Percentiles rank a stretch among this genome's conserved stretches.
These are phyloP conservation scores for Drosophila siamana DNA, from an alignment of 2,888 invertebrate species.

Conservation along the genomic window DNA sequence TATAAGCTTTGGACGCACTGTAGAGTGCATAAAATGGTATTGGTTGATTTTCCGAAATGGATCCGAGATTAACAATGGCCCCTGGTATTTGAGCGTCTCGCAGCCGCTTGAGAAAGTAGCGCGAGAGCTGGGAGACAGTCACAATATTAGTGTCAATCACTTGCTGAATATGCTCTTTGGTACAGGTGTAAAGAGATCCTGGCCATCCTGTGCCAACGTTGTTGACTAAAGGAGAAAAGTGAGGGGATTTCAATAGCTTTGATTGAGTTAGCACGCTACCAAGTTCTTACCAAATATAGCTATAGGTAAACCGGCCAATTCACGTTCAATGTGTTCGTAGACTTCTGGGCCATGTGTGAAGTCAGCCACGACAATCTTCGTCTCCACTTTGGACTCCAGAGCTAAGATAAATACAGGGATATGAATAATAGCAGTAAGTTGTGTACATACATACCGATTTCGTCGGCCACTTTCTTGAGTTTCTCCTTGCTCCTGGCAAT, in stretches of 20 bases:
- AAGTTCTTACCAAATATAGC: constrained; percentile 91
- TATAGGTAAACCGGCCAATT: constrained; percentile 90
- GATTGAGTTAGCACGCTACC: too few species aligned
- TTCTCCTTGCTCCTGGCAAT: constrained; percentile 92
- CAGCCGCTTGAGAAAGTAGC: constrained; percentile 92
- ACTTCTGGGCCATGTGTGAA: constrained; percentile 90
- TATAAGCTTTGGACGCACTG: constrained; percentile 93
- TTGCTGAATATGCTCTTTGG: constrained; percentile 90
- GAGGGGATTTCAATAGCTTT: neutral
- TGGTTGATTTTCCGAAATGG: constrained; percentile 93
- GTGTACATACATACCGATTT: constrained; percentile 92
- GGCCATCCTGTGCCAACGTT: constrained; percentile 88
- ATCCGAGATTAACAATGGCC: constrained; percentile 95
- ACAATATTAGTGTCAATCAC: constrained; percentile 94
- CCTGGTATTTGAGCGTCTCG: constrained; percentile 88
- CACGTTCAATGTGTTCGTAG: constrained; percentile 89
- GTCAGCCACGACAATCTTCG: constrained; percentile 91
- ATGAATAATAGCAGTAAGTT: too few species aligned
- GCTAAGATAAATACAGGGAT: constrained; percentile 78
- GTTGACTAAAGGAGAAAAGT: constrained; percentile 88
- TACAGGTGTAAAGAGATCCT: constrained; percentile 90
- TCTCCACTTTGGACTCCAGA: constrained; percentile 87
- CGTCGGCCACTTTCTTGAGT: constrained; percentile 89
- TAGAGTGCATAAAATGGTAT: constrained; percentile 94
- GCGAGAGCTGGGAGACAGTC: constrained; percentile 93